Percentiles rank a stretch among this genome's conserved stretches.
phyloP scores from a whole-genome alignment of 2,888 invertebrate species.

The Aporophyla lueneburgensis region DNA sequence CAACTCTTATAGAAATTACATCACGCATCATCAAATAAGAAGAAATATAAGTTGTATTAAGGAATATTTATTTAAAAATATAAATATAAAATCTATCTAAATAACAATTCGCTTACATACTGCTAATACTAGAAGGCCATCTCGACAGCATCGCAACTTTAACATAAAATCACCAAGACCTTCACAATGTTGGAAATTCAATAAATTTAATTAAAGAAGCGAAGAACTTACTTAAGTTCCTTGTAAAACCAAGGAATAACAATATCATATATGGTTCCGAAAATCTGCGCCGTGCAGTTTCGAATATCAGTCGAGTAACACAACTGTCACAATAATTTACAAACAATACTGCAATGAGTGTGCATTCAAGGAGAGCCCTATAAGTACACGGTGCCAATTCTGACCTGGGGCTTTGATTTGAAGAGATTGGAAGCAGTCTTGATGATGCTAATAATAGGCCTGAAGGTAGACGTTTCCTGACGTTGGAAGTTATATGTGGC shows the following conservation, averaged over 20 bases:
- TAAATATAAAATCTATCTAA: conserved; percentile 80
- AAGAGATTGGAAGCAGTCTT: conserved; percentile 87
- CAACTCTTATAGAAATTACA: conserved; percentile 41
- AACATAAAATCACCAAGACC: conserved; percentile 82
- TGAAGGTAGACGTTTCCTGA: conserved; percentile 83
- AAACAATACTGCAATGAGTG: conserved; percentile 83
- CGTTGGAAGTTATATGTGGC: conserved; percentile 77
- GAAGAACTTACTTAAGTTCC: conserved; percentile 78
- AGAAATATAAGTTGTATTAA: conserved; percentile 72
- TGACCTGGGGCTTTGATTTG: conserved; percentile 85
- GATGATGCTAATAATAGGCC: conserved; percentile 87
- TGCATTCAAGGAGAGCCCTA: conserved; percentile 70
- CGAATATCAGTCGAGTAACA: conserved; percentile 90
- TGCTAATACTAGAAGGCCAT: conserved; percentile 88
- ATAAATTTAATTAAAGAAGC: conserved; percentile 73
- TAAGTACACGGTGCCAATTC: conserved; percentile 86
- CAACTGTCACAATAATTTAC: conserved; percentile 86
- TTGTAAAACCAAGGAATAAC: conserved; percentile 90
- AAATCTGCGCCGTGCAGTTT: conserved; percentile 78
- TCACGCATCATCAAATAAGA: conserved; percentile 57
- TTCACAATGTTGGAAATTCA: conserved; percentile 76
- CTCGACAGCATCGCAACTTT: conserved; percentile 83
- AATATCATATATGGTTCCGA: conserved; percentile 87
- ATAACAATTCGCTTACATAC: conserved; percentile 83
- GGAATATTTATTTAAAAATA: conserved; percentile 81